Evolutionary conservation across 2,888 invertebrate species (phyloP).

Genomic region (Drosophila ustulata): DNA sequence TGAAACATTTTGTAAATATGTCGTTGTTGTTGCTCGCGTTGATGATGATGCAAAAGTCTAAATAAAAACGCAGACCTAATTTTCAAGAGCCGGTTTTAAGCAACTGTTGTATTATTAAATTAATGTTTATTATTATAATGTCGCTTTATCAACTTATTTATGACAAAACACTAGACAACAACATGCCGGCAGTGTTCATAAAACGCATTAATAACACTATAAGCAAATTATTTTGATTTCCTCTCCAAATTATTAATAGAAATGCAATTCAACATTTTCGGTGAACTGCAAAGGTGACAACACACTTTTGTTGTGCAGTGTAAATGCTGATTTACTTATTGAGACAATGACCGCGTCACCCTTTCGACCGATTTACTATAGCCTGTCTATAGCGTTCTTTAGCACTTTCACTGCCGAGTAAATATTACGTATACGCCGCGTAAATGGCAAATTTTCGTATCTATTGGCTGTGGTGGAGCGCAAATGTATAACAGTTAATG

Average conservation of each 20-base stretch:
- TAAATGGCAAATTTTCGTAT: slow-evolving; percentile 21
- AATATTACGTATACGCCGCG: slow-evolving; percentile 52
- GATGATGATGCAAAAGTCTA: slow-evolving; percentile 73
- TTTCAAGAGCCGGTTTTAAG: slow-evolving; percentile 66
- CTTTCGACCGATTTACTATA: neutral
- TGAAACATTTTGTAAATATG: slow-evolving; percentile 49
- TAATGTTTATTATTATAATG: slow-evolving; percentile 37
- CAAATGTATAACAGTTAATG: slow-evolving; percentile 47
- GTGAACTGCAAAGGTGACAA: neutral
- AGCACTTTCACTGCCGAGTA: slow-evolving; percentile 59
- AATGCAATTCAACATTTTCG: neutral
- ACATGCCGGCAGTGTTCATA: neutral
- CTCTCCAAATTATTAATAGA: neutral
- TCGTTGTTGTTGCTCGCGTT: slow-evolving; percentile 27
- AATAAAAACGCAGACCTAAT: slow-evolving; percentile 78
- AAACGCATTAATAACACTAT: slow-evolving; percentile 1
- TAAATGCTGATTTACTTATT: neutral
- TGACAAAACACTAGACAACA: slow-evolving; percentile 17
- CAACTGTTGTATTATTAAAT: slow-evolving; percentile 37
- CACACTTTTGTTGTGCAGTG: slow-evolving; percentile 8
- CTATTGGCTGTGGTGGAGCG: slow-evolving; percentile 2
- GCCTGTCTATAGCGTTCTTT: slow-evolving; percentile 16
- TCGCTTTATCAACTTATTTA: slow-evolving; percentile 28
- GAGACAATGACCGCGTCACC: neutral
- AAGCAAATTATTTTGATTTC: neutral